Base-by-base conservation (phyloP, 2,113 vertebrate genomes). In the cattle (Bos taurus) region DNA sequence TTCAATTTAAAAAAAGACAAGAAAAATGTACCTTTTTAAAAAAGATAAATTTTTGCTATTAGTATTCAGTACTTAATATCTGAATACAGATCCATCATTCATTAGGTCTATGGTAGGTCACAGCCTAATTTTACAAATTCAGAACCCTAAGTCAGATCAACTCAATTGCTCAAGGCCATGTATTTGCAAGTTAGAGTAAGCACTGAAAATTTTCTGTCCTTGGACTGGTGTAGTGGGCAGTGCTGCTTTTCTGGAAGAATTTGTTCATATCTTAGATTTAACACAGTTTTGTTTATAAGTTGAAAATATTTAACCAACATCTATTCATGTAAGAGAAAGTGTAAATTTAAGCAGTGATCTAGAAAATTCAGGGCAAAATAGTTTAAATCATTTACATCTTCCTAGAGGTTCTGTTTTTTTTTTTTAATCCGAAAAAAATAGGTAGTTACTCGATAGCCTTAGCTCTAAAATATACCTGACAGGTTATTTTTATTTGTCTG, bases 401-500 rank as follows among this genome's bases (percentile, higher is more conserved):
- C 40, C 91, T 93, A 93, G 62, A 97, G 46, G 89, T 90, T 82
- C 23, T 85, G 52, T 40, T 67, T 95, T 90, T 83, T 40, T 92
- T 56, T 57, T 56, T 40, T 85, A 71, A 92, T 64, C 56, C 91
- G 62, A 78, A 33, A 50, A 97, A 97, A 96, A 93, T 89, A 95
- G 17, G 25, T 74, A 54, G 46, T 96, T 95, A 91, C 60, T 96
- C 3, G 11, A 97, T 95, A 89, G 57, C 62, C 6, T 86, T 95
- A 50, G 3, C 36, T 94, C 57, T 80, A 80, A 98, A 96, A 86
- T 97, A 36, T 97, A 93, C 40, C 60, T 96, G 60, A 80, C 71
- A 95, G 57, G 17, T 91, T 98, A 91, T 91, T 97, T 97, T 97
- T 93, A 93, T 94, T 90, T 94, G 33, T 90, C 92, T 95, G 40